Base-by-base conservation (phyloP, 2,888 invertebrate species). In the Heteromyza rotundicornis region DNA sequence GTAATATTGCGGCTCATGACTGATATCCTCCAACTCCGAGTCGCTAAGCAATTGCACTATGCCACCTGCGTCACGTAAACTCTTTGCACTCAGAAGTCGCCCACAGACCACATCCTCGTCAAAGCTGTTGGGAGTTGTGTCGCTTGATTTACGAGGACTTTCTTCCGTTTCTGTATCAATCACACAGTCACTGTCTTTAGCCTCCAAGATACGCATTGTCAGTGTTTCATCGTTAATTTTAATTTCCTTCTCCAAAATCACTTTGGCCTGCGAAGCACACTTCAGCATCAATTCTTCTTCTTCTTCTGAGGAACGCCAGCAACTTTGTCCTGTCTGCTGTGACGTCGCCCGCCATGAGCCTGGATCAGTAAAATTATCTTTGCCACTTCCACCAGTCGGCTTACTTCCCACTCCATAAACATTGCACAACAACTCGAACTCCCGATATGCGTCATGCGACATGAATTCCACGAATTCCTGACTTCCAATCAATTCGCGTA, bases 241-340 rank as follows among this genome's bases (percentile, higher is more conserved):
- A 23, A 93, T 92, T 84, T 93, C 92, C 1, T 92, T 92, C 83
- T 93, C 93, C 71, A 93, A 86, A 52, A 93, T 91, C 0, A 93
- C 87, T 80, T 88, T 89, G 23, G 88, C 89, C 67, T 86, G 87
- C 16, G 75, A 70, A 1, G 75, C 68, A 62, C 58, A 2, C 58
- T 22, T 55, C 63, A 58, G 8, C 61, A 20, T 62, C 24, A 17
- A 19, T 20, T 19, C 19, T 20, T 47, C 47, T 20, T 17, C 47
- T 19, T 71, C 71, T 19, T 47, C 47, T 0, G 74, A 68, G 3
- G 72, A 65, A 51, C 70, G 66, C 77, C 77, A 77, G 50, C 68
- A 70, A 47, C 64, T 68, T 2, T 23, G 59, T 12, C 17, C 22
- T 14, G 17, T 56, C 57, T 23, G 66, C 47, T 32, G 58, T 16